These are phyloP conservation scores for Hyperoplus immaculatus DNA, from an alignment of 2,797 vertebrate species.

Conservation along the genomic window DNA sequence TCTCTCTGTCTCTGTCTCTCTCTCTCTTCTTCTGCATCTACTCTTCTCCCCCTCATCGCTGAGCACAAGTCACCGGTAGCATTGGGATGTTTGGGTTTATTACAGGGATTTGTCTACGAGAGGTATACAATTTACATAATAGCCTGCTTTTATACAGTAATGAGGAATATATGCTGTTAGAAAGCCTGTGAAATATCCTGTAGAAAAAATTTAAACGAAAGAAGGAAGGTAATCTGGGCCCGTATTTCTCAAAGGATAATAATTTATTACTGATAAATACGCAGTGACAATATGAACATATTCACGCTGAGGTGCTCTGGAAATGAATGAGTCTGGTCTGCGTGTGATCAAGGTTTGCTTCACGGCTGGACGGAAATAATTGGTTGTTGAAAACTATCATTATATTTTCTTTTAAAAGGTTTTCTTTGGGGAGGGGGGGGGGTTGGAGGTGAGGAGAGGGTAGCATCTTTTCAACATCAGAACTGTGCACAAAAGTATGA, in stretches of 20 bases:
- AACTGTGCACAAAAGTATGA: too few relatives aligned
- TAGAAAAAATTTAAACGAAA: conserved; percentile 6
- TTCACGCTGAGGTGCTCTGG: background rate
- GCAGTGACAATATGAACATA: background rate
- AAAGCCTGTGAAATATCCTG: background rate
- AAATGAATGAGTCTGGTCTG: background rate
- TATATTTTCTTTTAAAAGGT: background rate
- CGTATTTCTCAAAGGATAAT: background rate
- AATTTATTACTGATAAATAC: background rate
- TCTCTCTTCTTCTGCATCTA: conserved; percentile 62
- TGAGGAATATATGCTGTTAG: conserved; percentile 21
- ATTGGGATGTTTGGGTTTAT: conserved; percentile 33
- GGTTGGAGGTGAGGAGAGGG: too few relatives aligned
- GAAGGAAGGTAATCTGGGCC: background rate
- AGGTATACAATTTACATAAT: conserved; percentile 44
- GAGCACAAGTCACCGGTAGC: conserved; percentile 39
- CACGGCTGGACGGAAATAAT: background rate
- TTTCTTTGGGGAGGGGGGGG: background rate
- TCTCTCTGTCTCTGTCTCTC: conserved; percentile 83
- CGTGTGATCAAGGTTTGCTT: background rate
- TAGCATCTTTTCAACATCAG: background rate
- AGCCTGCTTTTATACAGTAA: conserved; percentile 36
- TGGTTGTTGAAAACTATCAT: background rate
- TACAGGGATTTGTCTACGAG: conserved; percentile 22
- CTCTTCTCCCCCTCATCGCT: conserved; percentile 41